Base-by-base conservation (phyloP, 2,113 vertebrate species). In the Tragelaphus imberbis region DNA sequence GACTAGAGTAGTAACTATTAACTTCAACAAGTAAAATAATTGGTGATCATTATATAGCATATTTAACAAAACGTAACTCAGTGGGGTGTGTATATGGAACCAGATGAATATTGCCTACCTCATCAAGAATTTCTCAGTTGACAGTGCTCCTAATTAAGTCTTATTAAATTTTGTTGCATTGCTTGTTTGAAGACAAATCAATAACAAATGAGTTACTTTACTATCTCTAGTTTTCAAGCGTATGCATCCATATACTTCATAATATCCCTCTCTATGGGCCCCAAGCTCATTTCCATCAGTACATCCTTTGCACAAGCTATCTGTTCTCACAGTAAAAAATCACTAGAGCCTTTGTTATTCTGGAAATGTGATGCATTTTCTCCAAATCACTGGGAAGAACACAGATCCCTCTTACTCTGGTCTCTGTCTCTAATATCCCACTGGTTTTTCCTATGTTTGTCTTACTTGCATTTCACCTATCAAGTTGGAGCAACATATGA, bases 11-110 rank as follows among this genome's bases (percentile, higher is more conserved):
- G 11, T 84, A 92, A 49, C 81, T 97, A 92, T 33, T 88, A 10
- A 97, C 6, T 93, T 94, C 23, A 86, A 79, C 94, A 88, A 61
- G 44, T 96, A 97, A 94, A 98, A 89, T 94, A 94, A 63, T 56
- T 55, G 0, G 85, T 97, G 49, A 40, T 95, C 75, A 90, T 17
- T 93, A 30, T 81, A 33, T 63, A 93, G 84, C n/a, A 53, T 79
- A 79, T 87, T 94, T 89, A 91, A 79, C 75, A 95, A 93, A 65
- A 85, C 84, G 61, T 63, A 21, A 58, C 27, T 88, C 11, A 9
- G 2, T 61, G 44, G 15, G 5, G 10, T 59, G 30, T 91, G 2
- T 90, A 21, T 77, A 15, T 63, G n/a, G 33, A 91, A 86, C 15
- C 71, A 56, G 49, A 40, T 36, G 19, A 97, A 47, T 7, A 58